Evolutionary conservation across 2,113 vertebrate genomes (phyloP).

Genomic region (human (Homo sapiens)): DNA sequence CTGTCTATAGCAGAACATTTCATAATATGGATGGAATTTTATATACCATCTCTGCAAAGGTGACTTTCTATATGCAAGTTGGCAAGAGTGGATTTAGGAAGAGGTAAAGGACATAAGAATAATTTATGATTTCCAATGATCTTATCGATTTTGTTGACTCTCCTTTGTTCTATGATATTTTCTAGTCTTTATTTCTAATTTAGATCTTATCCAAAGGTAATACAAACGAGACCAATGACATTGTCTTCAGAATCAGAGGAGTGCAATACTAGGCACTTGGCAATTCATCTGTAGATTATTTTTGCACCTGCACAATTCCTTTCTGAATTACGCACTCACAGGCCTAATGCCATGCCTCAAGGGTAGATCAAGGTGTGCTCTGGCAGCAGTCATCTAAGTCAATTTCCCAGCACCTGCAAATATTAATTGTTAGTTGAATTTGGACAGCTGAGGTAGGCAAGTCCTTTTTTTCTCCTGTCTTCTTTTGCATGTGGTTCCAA

Average conservation of each 20-base stretch:
- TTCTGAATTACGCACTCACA: slow-evolving; percentile 10
- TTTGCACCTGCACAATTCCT: slow-evolving; percentile 59
- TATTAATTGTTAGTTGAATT: slow-evolving; percentile 62
- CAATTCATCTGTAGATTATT: slow-evolving; percentile 26
- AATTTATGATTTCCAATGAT: slow-evolving; percentile 9
- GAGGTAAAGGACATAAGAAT: background rate
- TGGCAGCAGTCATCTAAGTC: slow-evolving; percentile 17
- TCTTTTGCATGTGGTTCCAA: background rate
- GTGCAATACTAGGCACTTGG: background rate
- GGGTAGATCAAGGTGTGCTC: slow-evolving; percentile 62
- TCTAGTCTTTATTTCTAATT: background rate
- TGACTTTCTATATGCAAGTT: background rate
- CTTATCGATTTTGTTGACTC: background rate
- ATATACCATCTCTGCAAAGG: background rate
- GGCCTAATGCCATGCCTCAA: slow-evolving; percentile 59
- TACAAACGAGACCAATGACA: background rate
- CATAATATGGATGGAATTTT: background rate
- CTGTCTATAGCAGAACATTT: background rate
- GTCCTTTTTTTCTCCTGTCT: background rate
- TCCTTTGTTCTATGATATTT: background rate
- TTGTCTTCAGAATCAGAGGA: slow-evolving; percentile 1
- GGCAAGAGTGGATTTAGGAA: background rate
- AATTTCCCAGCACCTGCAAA: slow-evolving; percentile 62
- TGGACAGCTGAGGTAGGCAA: slow-evolving; percentile 64
- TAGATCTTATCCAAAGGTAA: slow-evolving; percentile 1